Base-by-base conservation (phyloP, 1,140 invertebrate species). In the Centruroides vittatus region DNA sequence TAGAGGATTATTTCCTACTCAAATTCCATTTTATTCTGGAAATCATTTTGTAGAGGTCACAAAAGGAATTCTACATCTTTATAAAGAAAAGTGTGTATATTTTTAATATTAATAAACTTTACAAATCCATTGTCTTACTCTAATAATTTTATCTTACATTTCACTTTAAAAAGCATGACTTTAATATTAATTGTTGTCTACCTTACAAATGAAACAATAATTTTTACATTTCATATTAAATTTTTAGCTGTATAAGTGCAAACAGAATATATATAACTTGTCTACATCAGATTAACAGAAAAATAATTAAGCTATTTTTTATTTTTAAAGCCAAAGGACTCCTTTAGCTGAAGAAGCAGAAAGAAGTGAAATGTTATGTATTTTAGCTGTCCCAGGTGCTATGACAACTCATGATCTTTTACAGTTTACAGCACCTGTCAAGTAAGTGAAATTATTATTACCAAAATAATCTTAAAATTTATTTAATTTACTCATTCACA, bases 11-110 rank as follows among this genome's bases (percentile, higher is more conserved):
- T 8, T 58, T 6, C 59, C 56, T 59, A 46, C 61, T 57, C 66
- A 67, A 35, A 72, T 81, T 36, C 69, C 72, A 58, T 98, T 97
- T 76, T 88, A 90, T 64, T 95, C 86, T 70, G 96, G 96, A 3
- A 99, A 98, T 80, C 94, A 94, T 9, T 86, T 89, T 71, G 92
- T 97, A 7, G 96, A 99, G 79, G 84, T 93, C 46, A 95, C 91
- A 0, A 94, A 93, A 74, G 96, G 96, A 54, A 86, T 98, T 55
- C 76, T 99, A 35, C 94, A 98, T 80, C 76, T 98, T 1, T 97
- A 93, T 72, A 96, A 96, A 75, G 92, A 96, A 76, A 92, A 93
- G 86, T 88, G 76, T 6, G 41, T 41, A 41, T 6, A 41, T 23
- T 23, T 23, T 23, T 23, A 23, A 23, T 23, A 23, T 23, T 23